Evolutionary conservation across 2,888 invertebrate species (phyloP).

Genomic region (Serrognathus titanus): DNA sequence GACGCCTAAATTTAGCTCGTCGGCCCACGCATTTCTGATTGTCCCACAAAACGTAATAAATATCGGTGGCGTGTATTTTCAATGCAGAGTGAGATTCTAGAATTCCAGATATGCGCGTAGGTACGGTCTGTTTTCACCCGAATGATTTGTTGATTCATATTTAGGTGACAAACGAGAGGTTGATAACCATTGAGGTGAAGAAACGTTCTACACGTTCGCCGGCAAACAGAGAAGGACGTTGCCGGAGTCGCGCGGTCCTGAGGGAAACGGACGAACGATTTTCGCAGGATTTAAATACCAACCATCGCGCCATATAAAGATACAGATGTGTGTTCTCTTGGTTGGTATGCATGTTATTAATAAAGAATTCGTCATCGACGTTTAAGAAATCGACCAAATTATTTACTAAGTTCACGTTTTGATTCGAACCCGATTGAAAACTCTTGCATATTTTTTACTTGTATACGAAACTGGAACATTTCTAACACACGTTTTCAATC

Average conservation of each 20-base stretch:
- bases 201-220: conserved; percentile 9
- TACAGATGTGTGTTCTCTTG: neutral
- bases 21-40: conserved; percentile 16
- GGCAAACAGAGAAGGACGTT: neutral
- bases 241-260: neutral
- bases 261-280: neutral
- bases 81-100: conserved; percentile 15
- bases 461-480: neutral
- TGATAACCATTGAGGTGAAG: conserved; percentile 21
- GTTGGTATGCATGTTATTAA: conserved; percentile 9
- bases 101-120: conserved; percentile 30
- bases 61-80: conserved; percentile 1
- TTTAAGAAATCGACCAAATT: neutral
- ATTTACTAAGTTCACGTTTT: too few relatives aligned
- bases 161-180: conserved; percentile 24
- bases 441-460: neutral
- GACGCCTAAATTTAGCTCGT: conserved; percentile 9
- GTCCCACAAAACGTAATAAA: conserved; percentile 12
- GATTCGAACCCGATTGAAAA: too few relatives aligned
- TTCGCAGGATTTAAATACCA: conserved; percentile 1
- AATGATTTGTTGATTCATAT: conserved; percentile 23
- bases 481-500: too few relatives aligned
- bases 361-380: conserved; percentile 7
- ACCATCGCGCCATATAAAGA: conserved; percentile 8
- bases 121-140: conserved; percentile 23